These are phyloP conservation scores for Agriopis aurantiaria DNA, from an alignment of 2,888 invertebrate species.

Conservation along the genomic window DNA sequence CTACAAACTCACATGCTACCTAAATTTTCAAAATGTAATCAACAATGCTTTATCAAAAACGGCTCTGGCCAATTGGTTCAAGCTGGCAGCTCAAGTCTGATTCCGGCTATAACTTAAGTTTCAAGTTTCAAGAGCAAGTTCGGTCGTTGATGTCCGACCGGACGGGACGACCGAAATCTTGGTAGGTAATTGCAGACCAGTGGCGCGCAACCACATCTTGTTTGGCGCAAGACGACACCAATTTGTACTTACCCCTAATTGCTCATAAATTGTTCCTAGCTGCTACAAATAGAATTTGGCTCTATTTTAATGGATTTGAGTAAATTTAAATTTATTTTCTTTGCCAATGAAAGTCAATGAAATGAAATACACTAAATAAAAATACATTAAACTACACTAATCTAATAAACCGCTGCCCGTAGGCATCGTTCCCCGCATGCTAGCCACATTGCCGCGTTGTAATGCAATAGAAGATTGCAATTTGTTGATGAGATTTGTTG, in stretches of 20 bases:
- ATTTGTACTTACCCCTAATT: constrained; percentile 30
- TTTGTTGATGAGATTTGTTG: too few species aligned
- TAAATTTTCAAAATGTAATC: neutral
- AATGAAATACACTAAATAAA: too few species aligned
- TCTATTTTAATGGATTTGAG: neutral
- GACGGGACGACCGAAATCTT: constrained; percentile 37
- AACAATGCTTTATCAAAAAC: constrained; percentile 17
- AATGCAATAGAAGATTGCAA: too few species aligned
- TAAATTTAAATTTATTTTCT: too few species aligned
- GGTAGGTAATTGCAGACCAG: constrained; percentile 44
- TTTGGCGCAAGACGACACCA: constrained; percentile 37
- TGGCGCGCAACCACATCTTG: constrained; percentile 35
- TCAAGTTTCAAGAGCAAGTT: constrained; percentile 44
- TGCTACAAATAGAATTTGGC: neutral
- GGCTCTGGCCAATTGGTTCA: constrained; percentile 20
- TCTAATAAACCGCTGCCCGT: too few species aligned
- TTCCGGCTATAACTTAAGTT: constrained; percentile 44
- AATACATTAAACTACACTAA: too few species aligned
- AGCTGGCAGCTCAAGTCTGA: constrained; percentile 35
- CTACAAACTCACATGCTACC: neutral
- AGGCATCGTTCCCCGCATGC: too few species aligned
- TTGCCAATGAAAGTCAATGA: too few species aligned
- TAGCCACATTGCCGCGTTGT: too few species aligned
- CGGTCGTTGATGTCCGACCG: constrained; percentile 51
- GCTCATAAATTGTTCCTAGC: constrained; percentile 10